Percentiles rank a stretch among this genome's conserved stretches.
Evolutionary conservation across 2,113 vertebrate species (phyloP).

Genomic region (Rhipidura dahli): DNA sequence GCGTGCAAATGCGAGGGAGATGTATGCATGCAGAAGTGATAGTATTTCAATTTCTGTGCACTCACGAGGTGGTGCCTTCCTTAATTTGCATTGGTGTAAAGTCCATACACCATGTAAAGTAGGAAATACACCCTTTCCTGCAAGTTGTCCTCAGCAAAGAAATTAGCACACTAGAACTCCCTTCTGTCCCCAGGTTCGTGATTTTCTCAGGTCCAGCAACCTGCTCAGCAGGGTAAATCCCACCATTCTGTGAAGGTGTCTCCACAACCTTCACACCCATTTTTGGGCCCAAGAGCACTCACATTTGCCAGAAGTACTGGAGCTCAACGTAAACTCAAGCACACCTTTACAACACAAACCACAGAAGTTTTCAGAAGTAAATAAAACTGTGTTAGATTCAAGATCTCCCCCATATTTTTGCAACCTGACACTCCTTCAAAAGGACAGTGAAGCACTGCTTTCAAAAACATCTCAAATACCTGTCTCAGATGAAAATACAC

Average conservation of each 20-base stretch:
- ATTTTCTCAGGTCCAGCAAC: not conserved
- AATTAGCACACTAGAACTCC: not conserved
- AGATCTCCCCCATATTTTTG: not conserved
- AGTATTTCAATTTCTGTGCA: not conserved
- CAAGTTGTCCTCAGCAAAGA: not conserved
- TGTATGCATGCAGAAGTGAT: not conserved
- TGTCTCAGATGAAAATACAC: not conserved
- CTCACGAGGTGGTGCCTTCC: not conserved
- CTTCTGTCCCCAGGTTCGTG: not conserved
- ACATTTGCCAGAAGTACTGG: not conserved
- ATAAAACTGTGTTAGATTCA: not conserved
- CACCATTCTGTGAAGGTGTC: not conserved
- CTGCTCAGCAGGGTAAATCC: not conserved
- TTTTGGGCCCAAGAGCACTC: not conserved
- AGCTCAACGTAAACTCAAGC: not conserved
- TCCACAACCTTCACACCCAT: not conserved
- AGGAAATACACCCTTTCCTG: not conserved
- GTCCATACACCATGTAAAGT: accelerated
- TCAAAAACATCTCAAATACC: not conserved
- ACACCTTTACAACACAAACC: not conserved
- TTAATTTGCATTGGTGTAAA: not conserved
- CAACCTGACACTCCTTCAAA: not conserved
- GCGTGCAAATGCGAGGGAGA: not conserved
- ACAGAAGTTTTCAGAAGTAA: not conserved
- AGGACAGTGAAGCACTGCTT: not conserved